Evolutionary conservation across 1,140 invertebrate genomes (phyloP), one percentile per base, ranked within the genome.

Genomic region (Drosophila paulistorum): DNA sequence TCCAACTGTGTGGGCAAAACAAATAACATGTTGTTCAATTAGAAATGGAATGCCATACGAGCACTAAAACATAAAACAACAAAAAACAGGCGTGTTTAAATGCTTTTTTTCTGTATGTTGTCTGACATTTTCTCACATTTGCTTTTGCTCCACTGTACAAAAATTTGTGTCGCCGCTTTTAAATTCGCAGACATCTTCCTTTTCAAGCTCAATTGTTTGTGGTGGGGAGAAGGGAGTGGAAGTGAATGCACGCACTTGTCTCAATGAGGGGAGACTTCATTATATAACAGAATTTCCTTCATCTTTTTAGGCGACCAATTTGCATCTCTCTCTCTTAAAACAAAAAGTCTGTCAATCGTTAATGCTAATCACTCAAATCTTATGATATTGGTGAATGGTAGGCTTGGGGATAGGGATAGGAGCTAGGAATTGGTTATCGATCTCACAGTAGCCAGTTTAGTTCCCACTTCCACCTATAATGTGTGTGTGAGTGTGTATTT

Each of bases 361-460:
- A 64, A 60, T 73, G 73, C 45, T 63, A 64, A 76, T 76, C 74
- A 45, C 54, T 60, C 61, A 51, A 64, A 55, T 48, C 45, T 51
- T 23, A 11, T 23, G 45, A 51, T 11, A 10, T 0, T 51, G 45
- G 45, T 51, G 17, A 11, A 23, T 20, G 10, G 10, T 51, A 20
- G 45, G 20, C 5, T 17, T 48, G 45, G 14, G 45, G 9, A 37
- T 11, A 3, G 35, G 35, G 35, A 11, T 6, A 11, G 35, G 9
- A 11, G 10, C 10, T 37, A 13, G 11, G 48, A 23, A 55, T 20
- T 23, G 51, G 11, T 10, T 39, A 51, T 51, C 17, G 45, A 13
- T 64, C 39, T 57, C 10, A 39, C 65, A 51, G 62, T 72, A 67
- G 72, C 62, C 72, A 51, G 62, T 45, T 74, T 48, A 13, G 65